Base-by-base conservation (phyloP, 2,113 vertebrate genomes). In the Saccopteryx bilineata region DNA sequence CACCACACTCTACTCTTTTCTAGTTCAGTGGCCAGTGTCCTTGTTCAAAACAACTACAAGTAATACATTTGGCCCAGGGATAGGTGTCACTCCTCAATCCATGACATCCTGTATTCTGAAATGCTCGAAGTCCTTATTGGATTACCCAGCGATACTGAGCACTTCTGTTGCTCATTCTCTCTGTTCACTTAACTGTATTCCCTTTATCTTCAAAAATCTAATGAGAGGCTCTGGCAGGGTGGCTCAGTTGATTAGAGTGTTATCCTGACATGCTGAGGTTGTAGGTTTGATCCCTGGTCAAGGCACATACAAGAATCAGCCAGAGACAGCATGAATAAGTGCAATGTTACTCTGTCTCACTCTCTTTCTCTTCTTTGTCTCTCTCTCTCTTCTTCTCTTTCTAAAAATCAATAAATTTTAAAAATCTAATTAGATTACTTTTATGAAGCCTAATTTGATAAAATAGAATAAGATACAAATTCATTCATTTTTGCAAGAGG, bases 371-470 rank as follows among this genome's bases (percentile, higher is more conserved):
- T 39, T 3, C 39, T 39, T 39, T 39, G 39, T 39, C 39, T 39
- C 39, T 39, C 39, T 39, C 39, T 39, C 39, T 39, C 39, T 39
- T 39, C 39, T 39, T 39, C 39, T 39, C 39, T 39, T 39, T 39
- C 39, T 39, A 39, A 39, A 39, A 39, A 39, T 39, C 39, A 39
- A 39, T 39, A 39, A 39, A 39, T 39, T 39, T n/a, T n/a, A 76
- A 89, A 86, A 79, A 74, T 52, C 31, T 28, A 89, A 26, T 18
- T 69, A 28, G 19, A 68, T 28, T 56, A 21, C 24, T 74, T 95
- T 93, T 48, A 66, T 83, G 39, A 94, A 92, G 26, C 23, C 74
- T 87, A 54, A 78, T 56, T 65, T 93, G 66, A 56, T 80, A 76
- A 71, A 54, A 71, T 2, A 85, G 33, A 80, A 56, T 39, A 93